Percentiles rank a stretch among this genome's conserved stretches.
These are phyloP conservation scores for Hyphantria cunea DNA, from an alignment of 1,140 invertebrate genomes.

Conservation along the genomic window DNA sequence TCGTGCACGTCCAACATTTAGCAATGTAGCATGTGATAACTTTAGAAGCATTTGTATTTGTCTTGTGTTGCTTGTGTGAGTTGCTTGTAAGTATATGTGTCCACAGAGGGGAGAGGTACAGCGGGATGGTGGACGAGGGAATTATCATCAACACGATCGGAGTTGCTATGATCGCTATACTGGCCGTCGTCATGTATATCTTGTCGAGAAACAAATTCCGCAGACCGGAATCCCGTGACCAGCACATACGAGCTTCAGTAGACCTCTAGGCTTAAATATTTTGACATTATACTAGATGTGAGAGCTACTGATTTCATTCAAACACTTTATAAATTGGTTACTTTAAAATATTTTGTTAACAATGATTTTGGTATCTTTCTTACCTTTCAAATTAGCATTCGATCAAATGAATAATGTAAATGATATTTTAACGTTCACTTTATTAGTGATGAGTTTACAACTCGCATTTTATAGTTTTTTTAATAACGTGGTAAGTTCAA, in stretches of 20 bases:
- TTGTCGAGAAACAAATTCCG: slow-evolving; percentile 73
- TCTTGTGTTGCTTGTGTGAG: slow-evolving; percentile 45
- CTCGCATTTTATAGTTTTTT: slow-evolving; percentile 19
- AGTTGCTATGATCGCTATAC: slow-evolving; percentile 86
- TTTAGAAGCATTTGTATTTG: slow-evolving; percentile 6
- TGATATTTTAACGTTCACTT: not conserved
- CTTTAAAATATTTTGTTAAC: not conserved
- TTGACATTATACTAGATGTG: slow-evolving; percentile 1
- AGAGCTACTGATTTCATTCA: slow-evolving; percentile 6
- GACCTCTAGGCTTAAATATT: slow-evolving; percentile 60
- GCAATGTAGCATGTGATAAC: slow-evolving; percentile 12
- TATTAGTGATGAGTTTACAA: slow-evolving; percentile 3
- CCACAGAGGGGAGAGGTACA: slow-evolving; percentile 83
- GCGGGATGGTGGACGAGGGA: slow-evolving; percentile 85
- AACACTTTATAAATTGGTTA: not conserved
- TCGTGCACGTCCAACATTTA: slow-evolving; percentile 3
- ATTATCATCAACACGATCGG: slow-evolving; percentile 90
- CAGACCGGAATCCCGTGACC: slow-evolving; percentile 53
- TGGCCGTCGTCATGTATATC: slow-evolving; percentile 84
- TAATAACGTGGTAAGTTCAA: slow-evolving; percentile 8
- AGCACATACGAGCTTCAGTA: slow-evolving; percentile 68
- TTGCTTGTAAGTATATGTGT: slow-evolving; percentile 67
- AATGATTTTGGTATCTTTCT: slow-evolving; percentile 15
- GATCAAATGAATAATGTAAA: not conserved
- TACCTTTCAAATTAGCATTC: not conserved